Percentiles rank a stretch among this genome's conserved stretches.
Evolutionary conservation across 2,113 vertebrate genomes (phyloP).

Genomic region (Chloroceryle aenea): DNA sequence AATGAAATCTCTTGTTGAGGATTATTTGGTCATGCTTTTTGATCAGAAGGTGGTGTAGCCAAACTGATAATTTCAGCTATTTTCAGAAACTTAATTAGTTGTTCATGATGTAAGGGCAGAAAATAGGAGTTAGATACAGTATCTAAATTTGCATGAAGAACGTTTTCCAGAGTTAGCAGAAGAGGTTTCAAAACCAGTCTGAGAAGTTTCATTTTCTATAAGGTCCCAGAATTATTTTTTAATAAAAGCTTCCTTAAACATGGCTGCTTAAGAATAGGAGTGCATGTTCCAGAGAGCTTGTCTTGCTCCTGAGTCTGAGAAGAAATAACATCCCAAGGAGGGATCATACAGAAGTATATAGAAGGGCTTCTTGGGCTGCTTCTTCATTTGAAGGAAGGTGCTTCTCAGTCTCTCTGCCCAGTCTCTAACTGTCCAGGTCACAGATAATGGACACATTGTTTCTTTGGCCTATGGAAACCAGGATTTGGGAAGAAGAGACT

Average conservation of each 20-base stretch:
- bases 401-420: background rate
- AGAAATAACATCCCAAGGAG: background rate
- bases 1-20: background rate
- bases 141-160: background rate
- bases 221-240: background rate
- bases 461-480: background rate
- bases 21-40: conserved; percentile 23
- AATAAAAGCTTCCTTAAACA: background rate
- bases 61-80: background rate
- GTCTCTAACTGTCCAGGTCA: background rate
- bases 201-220: background rate
- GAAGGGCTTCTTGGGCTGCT: background rate
- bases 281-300: background rate
- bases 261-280: background rate
- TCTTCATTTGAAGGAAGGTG: background rate
- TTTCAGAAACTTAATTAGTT: background rate
- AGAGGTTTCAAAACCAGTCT: background rate
- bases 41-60: conserved; percentile 20
- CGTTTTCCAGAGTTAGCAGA: background rate
- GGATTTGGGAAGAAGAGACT: background rate
- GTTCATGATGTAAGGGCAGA: background rate
- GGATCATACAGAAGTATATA: background rate
- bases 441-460: background rate
- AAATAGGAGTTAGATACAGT: background rate
- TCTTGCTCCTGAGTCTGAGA: background rate